Conservation (phyloP, 2,113 vertebrate species). For the Erpornis zantholeuca region DNA sequence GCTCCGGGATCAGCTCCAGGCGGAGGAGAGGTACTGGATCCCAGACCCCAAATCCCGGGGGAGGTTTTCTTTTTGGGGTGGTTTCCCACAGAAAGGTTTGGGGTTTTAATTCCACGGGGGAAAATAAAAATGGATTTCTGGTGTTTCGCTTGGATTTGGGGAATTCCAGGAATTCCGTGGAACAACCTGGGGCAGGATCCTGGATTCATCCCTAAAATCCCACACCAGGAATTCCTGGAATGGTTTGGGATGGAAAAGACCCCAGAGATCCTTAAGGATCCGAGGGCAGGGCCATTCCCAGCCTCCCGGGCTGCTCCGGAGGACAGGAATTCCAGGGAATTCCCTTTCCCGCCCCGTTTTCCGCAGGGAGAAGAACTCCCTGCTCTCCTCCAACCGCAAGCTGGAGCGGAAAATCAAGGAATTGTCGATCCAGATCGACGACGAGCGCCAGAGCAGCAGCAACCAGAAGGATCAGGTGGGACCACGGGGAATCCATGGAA, state of each 20-base stretch:
- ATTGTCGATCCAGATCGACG: not conserved
- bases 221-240: not conserved
- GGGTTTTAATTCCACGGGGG: not conserved
- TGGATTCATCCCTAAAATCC: not conserved
- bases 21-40: not conserved
- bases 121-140: not conserved
- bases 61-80: not conserved
- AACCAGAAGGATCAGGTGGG: not conserved
- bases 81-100: not conserved
- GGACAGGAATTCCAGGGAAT: not conserved
- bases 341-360: not conserved
- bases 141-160: not conserved
- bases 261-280: not conserved
- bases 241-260: not conserved
- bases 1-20: not conserved
- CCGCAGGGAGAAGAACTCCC: not conserved
- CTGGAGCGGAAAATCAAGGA: not conserved
- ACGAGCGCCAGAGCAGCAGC: not conserved
- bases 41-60: not conserved
- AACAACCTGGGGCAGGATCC: not conserved
- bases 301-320: not conserved
- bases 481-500: not conserved
- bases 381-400: not conserved
- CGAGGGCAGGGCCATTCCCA: not conserved
- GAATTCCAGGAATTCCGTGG: not conserved